Evolutionary conservation across 2,888 invertebrate genomes (phyloP).

Genomic region (Anthophora plumipes): DNA sequence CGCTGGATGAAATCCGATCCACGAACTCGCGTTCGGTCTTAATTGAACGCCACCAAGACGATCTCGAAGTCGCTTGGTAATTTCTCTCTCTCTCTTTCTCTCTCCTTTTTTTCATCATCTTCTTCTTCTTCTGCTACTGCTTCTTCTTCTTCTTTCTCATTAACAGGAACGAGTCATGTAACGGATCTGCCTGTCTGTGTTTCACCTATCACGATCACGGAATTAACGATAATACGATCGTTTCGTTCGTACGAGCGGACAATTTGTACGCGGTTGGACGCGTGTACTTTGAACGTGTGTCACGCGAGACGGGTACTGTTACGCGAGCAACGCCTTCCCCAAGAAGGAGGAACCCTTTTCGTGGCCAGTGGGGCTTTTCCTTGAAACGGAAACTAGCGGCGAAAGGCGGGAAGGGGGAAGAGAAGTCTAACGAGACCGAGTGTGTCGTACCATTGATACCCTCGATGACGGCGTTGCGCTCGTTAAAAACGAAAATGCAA

Average conservation of each 20-base stretch:
- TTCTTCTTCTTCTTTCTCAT: background rate
- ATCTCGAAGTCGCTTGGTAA: conserved; percentile 30
- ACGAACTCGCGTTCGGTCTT: conserved; percentile 28
- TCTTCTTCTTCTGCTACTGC: too few species aligned
- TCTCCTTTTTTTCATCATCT: too few species aligned
- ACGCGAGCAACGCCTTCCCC: conserved; percentile 16
- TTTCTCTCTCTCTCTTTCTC: background rate
- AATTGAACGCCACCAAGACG: conserved; percentile 45
- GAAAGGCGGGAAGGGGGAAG: background rate
- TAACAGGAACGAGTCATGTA: background rate
- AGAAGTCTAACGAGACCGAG: conserved; percentile 25
- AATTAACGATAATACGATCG: conserved; percentile 39
- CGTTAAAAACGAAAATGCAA: conserved; percentile 31
- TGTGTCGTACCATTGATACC: conserved; percentile 18
- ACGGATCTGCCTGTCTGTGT: background rate
- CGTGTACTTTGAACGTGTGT: conserved; percentile 8
- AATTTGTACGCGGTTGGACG: conserved; percentile 24
- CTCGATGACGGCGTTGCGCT: conserved; percentile 2
- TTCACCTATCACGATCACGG: conserved; percentile 27
- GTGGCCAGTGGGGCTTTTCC: background rate
- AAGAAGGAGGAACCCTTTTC: background rate
- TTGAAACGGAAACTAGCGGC: conserved; percentile 7
- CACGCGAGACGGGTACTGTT: conserved; percentile 43
- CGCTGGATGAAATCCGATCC: conserved; percentile 41
- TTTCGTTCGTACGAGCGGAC: conserved; percentile 11